Conservation (phyloP, 2,888 invertebrate genomes). For the Lottia gigantea region DNA sequence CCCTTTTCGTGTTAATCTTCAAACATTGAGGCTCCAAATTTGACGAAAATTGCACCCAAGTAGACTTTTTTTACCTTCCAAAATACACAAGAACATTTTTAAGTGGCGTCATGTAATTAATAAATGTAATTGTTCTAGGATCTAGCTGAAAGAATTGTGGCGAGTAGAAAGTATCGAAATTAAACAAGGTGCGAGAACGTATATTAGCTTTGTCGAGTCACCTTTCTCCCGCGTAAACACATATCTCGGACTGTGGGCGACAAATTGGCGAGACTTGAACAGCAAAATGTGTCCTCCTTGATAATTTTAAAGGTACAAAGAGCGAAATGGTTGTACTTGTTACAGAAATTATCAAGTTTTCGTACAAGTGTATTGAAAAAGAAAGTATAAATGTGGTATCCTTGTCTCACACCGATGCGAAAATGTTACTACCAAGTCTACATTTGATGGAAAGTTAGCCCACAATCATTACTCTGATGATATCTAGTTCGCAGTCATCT, state of each 20-base stretch:
- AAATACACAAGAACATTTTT: background rate
- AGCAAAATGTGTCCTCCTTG: background rate
- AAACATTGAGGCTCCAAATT: conserved; percentile 3
- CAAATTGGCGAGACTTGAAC: conserved; percentile 2
- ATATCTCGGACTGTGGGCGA: conserved; percentile 5
- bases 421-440: no score
- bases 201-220: conserved; percentile 4
- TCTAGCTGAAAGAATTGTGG: background rate
- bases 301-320: background rate
- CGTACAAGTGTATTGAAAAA: no score
- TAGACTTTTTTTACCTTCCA: conserved; percentile 8
- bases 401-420: no score
- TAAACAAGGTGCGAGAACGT: conserved; percentile 2
- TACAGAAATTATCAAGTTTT: no score
- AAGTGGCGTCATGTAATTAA: conserved; percentile 4
- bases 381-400: no score
- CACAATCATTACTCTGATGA: no score
- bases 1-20: background rate
- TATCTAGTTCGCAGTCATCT: no score
- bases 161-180: background rate
- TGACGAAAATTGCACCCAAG: background rate
- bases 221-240: background rate
- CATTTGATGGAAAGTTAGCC: no score
- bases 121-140: conserved; percentile 10
- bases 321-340: no score